These are phyloP conservation scores for Tubiluchus corallicola DNA, from an alignment of 2,888 invertebrate genomes.

Conservation along the genomic window DNA sequence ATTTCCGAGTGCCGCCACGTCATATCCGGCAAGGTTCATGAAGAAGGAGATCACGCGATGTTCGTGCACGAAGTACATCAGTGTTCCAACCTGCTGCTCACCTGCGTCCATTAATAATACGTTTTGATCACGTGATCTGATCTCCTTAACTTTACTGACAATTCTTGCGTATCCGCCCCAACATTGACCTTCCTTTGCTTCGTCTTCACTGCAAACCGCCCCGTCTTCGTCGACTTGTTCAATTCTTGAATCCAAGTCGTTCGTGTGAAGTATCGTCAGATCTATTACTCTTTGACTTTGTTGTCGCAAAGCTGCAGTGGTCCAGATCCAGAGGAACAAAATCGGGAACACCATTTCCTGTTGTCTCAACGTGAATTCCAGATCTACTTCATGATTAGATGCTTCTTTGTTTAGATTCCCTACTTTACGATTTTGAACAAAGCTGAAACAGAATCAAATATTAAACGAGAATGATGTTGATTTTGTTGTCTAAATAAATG, in stretches of 20 bases:
- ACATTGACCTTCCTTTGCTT: constrained; percentile 39
- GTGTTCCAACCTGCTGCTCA: constrained; percentile 72
- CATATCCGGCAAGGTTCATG: constrained; percentile 48
- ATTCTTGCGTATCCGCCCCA: constrained; percentile 76
- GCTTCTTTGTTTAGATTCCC: no score
- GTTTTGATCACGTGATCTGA: constrained; percentile 39
- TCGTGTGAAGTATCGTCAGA: constrained; percentile 68
- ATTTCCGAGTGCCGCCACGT: constrained; percentile 81
- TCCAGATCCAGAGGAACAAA: no score
- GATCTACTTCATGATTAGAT: no score
- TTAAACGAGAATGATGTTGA: no score
- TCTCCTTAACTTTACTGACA: no score
- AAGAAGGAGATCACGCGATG: constrained; percentile 58
- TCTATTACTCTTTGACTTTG: no score
- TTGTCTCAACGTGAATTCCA: no score
- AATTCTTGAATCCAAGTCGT: constrained; percentile 71
- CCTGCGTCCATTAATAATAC: constrained; percentile 73
- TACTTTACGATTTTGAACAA: no score
- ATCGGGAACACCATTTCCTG: no score
- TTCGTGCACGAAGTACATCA: constrained; percentile 65
- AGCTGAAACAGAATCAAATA: no score
- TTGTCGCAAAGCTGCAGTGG: no score
- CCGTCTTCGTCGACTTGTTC: constrained; percentile 55
- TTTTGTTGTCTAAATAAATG: no score
- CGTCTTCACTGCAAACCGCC: constrained; percentile 34